Base-by-base conservation (phyloP, 2,113 vertebrate species). In the Pachypanchax playfairii region DNA sequence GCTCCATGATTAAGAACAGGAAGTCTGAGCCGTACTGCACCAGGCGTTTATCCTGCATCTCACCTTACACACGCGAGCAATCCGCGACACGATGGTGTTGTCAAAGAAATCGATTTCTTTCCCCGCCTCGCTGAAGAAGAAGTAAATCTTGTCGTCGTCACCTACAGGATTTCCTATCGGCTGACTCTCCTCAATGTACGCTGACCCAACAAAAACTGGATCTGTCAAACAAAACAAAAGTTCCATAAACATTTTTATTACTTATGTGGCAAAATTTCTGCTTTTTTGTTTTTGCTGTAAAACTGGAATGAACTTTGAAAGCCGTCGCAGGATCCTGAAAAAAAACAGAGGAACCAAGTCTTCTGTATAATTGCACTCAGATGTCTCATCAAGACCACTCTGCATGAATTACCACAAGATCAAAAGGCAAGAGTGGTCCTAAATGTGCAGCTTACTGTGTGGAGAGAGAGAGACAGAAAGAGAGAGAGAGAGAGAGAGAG, bases 31-130 rank as follows among this genome's bases (percentile, higher is more conserved):
- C 41, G 21, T 5, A 49, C 66, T 28, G 38, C 3, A 21, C 39
- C 31, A 58, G 36, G 22, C 15, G 39, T 21, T 44, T 35, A 50
- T 5, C 58, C 59, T 14, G 24, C 55, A 50, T n/a, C 79, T 91
- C 87, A 98, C 96, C 95, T 97, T 98, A 87, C 96, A 98, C 58
- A 98, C 92, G 0, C 95, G 94, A 0, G 96, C 95, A 0, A 98
- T 92, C 65, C 96, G 92, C 2, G 96, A 96, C 65, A 98, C 95
- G 0, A 96, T 91, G 35, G 94, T 96, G 87, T 94, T 95, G 88
- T 96, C 95, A 0, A 98, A 97, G 86, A 96, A 98, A 85, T 97
- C 94, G 0, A 98, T 95, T 73, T 97, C 96, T 73, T 96, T 96
- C 36, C 95, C 96, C 0, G 93, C 94, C 86, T 98, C 96, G 0